Conservation (phyloP, 2,888 invertebrate species). For the Calameuta filiformis region DNA sequence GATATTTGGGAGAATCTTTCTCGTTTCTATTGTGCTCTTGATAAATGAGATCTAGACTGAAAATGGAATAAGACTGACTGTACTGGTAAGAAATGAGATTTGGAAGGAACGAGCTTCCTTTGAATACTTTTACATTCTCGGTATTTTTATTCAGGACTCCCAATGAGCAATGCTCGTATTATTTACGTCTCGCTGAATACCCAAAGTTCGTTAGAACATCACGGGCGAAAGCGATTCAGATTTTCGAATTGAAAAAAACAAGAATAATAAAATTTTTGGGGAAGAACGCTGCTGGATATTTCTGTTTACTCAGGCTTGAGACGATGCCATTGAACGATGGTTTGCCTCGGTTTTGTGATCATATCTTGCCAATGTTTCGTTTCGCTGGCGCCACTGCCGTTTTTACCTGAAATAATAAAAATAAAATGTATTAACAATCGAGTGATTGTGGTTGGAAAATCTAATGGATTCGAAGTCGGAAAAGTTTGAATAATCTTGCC, state of each 20-base stretch:
- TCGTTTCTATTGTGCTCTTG: background rate
- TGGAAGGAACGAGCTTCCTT: background rate
- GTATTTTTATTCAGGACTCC: background rate
- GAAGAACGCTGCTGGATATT: background rate
- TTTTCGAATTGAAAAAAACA: background rate
- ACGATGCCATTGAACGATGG: conserved; percentile 97
- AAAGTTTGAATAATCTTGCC: background rate
- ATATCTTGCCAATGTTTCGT: conserved; percentile 99
- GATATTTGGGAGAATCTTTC: background rate
- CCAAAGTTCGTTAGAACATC: background rate
- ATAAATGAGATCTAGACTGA: background rate
- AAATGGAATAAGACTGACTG: background rate
- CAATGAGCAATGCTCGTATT: background rate
- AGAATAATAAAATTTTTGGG: background rate
- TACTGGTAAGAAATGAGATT: background rate
- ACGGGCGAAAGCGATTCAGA: background rate
- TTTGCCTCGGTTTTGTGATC: conserved; percentile 96
- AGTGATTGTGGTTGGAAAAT: background rate
- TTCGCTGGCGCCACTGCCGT: conserved; percentile 93
- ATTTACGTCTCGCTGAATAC: background rate
- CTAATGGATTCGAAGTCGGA: background rate
- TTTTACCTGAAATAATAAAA: conserved; percentile 79
- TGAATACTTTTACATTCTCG: background rate
- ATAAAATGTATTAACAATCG: background rate
- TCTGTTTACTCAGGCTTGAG: conserved; percentile 86